Evolutionary conservation across 2,888 invertebrate genomes (phyloP).

Genomic region (Kuschelorhynchus macadamiae): DNA sequence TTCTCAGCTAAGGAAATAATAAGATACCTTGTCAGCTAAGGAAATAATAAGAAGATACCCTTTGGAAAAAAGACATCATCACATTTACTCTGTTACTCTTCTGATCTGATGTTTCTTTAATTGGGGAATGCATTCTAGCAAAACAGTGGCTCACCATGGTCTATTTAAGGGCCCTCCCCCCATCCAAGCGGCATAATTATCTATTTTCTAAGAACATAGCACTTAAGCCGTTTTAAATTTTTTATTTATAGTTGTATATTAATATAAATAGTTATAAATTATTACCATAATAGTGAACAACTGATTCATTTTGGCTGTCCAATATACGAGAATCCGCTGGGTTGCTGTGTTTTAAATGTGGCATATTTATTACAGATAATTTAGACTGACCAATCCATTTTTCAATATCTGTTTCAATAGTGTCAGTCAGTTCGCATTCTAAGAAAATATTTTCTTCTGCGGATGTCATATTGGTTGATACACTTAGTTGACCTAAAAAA

Average conservation of each 20-base stretch:
- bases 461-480: slow-evolving; percentile 64
- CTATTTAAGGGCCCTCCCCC: no score
- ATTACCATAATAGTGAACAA: slow-evolving; percentile 32
- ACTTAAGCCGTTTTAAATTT: not conserved
- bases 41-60: no score
- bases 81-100: no score
- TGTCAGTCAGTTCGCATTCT: slow-evolving; percentile 65
- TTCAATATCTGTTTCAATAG: slow-evolving; percentile 64
- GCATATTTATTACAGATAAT: slow-evolving; percentile 62
- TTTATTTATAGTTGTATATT: no score
- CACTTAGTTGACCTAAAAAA: slow-evolving; percentile 68
- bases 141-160: no score
- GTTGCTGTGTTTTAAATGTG: slow-evolving; percentile 29
- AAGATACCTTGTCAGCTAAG: no score
- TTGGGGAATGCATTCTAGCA: no score
- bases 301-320: slow-evolving; percentile 7
- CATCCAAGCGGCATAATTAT: no score
- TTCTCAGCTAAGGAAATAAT: no score
- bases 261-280: not conserved
- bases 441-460: slow-evolving; percentile 64
- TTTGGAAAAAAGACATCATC: no score
- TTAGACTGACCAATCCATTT: slow-evolving; percentile 68
- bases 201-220: no score
- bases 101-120: no score
- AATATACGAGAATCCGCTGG: slow-evolving; percentile 36